These are phyloP conservation scores for Acleris sparsana DNA, from an alignment of 2,888 invertebrate genomes.

Conservation along the genomic window DNA sequence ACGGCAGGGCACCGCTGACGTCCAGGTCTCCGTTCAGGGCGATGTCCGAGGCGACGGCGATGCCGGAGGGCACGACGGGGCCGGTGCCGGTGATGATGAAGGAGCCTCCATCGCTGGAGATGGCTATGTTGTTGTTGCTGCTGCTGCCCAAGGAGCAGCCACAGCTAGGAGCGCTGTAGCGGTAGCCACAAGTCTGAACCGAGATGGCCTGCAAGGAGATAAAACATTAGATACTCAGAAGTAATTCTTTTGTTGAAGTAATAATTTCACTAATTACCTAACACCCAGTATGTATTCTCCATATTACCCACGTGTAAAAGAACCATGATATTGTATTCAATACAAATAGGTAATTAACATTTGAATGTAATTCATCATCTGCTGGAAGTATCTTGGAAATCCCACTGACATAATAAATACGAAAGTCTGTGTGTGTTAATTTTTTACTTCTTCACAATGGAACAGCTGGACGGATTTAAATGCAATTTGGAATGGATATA, in stretches of 20 bases:
- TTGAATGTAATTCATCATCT: no score
- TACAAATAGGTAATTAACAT: no score
- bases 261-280: no score
- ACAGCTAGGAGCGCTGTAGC: neutral
- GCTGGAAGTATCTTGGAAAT: no score
- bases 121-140: neutral
- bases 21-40: constrained; percentile 11
- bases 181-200: neutral
- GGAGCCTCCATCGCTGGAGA: constrained; percentile 17
- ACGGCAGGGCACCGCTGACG: constrained; percentile 46
- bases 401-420: no score
- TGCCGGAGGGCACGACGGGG: constrained; percentile 36
- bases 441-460: neutral
- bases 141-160: neutral
- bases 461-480: neutral
- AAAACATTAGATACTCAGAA: neutral
- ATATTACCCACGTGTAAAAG: no score
- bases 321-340: no score
- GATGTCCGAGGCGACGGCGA: constrained; percentile 46
- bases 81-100: constrained; percentile 12
- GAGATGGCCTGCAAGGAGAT: constrained; percentile 16
- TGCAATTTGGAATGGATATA: neutral
- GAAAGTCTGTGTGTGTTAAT: no score
- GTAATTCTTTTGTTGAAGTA: no score
- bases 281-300: no score